Base-by-base conservation (phyloP, 1,140 invertebrate species). In the Mylabris phalerata region DNA sequence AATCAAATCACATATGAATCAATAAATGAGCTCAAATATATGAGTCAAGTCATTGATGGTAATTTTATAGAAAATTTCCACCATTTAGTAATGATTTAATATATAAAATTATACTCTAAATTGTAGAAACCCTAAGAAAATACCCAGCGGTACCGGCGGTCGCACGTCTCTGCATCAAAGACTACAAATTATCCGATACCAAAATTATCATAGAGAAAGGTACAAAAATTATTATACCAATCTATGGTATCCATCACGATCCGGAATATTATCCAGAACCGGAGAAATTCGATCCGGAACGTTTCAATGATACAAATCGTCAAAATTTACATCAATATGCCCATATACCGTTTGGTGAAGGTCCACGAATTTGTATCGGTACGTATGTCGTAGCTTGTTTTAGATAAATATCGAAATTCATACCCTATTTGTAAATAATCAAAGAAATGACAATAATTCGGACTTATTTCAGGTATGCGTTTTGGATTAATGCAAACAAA, bases 221-320 rank as follows among this genome's bases (percentile, higher is more conserved):
- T 4, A 68, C 64, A 1, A 64, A 60, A n/a, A 61, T 77, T 6
- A 25, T 66, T 0, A 63, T 77, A 5, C 73, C 76, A 0, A 63
- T 71, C 9, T 59, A 64, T 39, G 67, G 62, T 0, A 61, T 75
- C 25, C 73, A 75, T 51, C 55, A 49, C 25, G 77, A 84, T 63
- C 67, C 74, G 7, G 58, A 77, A 25, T 72, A 74, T 55, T 86
- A 76, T 65, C 76, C 81, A 10, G 73, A 85, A 52, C 82, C 84
- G 4, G 76, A 81, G 39, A 67, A 65, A 7, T 87, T 83, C 65
- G 75, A 84, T 70, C 84, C 85, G 0, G 81, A 85, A 42, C 71
- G 82, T 55, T 87, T 86, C 67, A 60, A 74, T 3, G 73, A 77
- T 9, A 67, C 72, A 50, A 70, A 75, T 32, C 67, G 68, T 19